Evolutionary conservation across 2,797 vertebrate genomes (phyloP), one percentile per base, ranked within the genome.

Genomic region (Antennarius maculatus): DNA sequence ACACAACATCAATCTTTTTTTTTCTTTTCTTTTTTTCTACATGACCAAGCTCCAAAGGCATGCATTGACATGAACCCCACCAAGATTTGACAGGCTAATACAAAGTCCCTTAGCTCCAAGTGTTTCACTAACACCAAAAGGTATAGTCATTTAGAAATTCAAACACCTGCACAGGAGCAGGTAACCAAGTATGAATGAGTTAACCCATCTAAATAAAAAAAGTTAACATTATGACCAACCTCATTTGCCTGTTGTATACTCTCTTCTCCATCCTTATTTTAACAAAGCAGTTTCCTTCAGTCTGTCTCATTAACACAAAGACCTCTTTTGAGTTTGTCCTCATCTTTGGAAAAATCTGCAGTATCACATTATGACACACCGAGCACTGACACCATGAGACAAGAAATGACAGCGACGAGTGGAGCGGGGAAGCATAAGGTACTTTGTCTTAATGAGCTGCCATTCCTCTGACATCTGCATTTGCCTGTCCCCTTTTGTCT

Each of bases 371-470:
- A 60, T 49, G 64, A 78, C 62, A 58, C 84, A 12, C 63, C 1
- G 64, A 77, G 74, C 52, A 0, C 55, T 79, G 83, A 79, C 84
- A 81, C 62, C 52, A 49, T 51, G 55, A 76, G 87, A 79, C 85
- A 81, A 67, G 70, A 46, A 58, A 57, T 55, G 81, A 83, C 81
- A 76, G 75, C 59, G n/a, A 71, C 46, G 58, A 83, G 80, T 75
- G 81, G 68, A 49, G 53, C 55, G 3, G 23, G 59, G 69, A 83
- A 61, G 76, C 65, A 43, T 39, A 17, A 69, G 72, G 55, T 77
- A 66, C 69, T 85, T 76, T 77, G 79, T 86, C 77, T 80, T 90
- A 89, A 91, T 88, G 88, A 88, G 88, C 82, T 86, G 87, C 85
- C 86, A 83, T 57, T 53, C 77, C 27, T 57, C 55, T 62, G 39